Percentiles rank a stretch among this genome's conserved stretches.
Conservation (phyloP, 2,888 invertebrate genomes). For the Phengaris alcon region DNA sequence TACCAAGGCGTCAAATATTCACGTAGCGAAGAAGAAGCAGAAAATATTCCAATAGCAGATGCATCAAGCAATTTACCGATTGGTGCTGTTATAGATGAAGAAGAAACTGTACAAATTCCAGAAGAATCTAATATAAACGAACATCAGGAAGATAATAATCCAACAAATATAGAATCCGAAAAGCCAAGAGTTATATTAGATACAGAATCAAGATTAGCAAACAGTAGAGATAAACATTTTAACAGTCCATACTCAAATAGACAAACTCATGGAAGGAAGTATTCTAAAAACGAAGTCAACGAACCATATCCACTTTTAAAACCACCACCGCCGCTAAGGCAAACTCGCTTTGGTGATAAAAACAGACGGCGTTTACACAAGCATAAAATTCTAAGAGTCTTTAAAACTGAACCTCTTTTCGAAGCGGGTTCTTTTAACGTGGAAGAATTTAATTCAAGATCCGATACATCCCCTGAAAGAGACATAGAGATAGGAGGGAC, state of each 20-base stretch:
- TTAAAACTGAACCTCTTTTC: slow-evolving; percentile 63
- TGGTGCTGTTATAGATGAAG: slow-evolving; percentile 72
- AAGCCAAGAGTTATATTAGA: slow-evolving; percentile 51
- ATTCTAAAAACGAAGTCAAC: slow-evolving; percentile 55
- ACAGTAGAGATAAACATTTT: slow-evolving; percentile 57
- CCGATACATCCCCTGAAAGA: slow-evolving; percentile 46
- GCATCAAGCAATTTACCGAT: slow-evolving; percentile 68
- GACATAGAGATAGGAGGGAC: background rate
- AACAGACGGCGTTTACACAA: slow-evolving; percentile 52
- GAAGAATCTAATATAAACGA: slow-evolving; percentile 56
- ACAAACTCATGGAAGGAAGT: slow-evolving; percentile 55
- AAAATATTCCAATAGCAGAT: slow-evolving; percentile 67
- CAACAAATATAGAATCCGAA: slow-evolving; percentile 50
- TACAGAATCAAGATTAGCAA: slow-evolving; percentile 47
- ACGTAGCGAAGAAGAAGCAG: slow-evolving; percentile 72
- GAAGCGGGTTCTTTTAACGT: slow-evolving; percentile 54
- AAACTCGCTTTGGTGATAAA: slow-evolving; percentile 51
- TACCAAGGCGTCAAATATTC: slow-evolving; percentile 72
- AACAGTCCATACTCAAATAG: slow-evolving; percentile 53
- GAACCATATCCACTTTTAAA: slow-evolving; percentile 71
- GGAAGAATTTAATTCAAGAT: slow-evolving; percentile 43
- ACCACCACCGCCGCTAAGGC: slow-evolving; percentile 63
- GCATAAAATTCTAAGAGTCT: slow-evolving; percentile 54
- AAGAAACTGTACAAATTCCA: slow-evolving; percentile 52
- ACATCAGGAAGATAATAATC: slow-evolving; percentile 50